Evolutionary conservation across 1,140 invertebrate genomes (phyloP), one percentile per base, ranked within the genome.

Genomic region (Drosophila nasuta): DNA sequence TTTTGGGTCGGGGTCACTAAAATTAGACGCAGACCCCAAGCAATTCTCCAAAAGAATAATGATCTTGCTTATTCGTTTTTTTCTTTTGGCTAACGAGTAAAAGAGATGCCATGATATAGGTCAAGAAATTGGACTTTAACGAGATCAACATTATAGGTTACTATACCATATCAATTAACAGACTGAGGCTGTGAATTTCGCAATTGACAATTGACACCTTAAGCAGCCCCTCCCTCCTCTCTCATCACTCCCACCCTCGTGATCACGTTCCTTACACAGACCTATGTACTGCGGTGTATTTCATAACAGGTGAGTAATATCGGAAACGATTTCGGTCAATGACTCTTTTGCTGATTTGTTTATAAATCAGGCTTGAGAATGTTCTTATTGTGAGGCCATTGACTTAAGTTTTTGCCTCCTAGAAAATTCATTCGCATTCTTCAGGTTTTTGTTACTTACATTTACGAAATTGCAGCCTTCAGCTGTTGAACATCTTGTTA

Each of bases 291-390:
- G 69, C 75, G 80, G 75, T 82, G 81, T 80, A 87, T 87, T 87
- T 87, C 83, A 80, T 87, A 87, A 87, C 83, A 87, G 85, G 85
- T 87, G 83, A 87, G 80, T 87, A 87, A 87, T 87, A 88, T 87
- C 83, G 85, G 85, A 88, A 87, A 88, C 83, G 85, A 87, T 67
- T 89, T 88, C 83, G 83, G 83, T 87, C 83, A 88, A 81, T 89
- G 83, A 87, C 83, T 87, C 74, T 81, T 25, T 89, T 68, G 56
- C 82, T 87, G 82, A 88, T 87, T 87, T 87, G 83, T 87, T 87
- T 87, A 89, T 89, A 89, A 83, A 68, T 75, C 66, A 82, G 81
- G 65, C 71, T 69, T 88, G 83, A 69, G 83, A 87, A 88, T 83
- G 76, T 83, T 87, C 74, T 80, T 81, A 73, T 83, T 82, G 70